phyloP scores from a whole-genome alignment of 35 echinoderm and acorn worm species.

The Heliocidaris erythrogramma region DNA sequence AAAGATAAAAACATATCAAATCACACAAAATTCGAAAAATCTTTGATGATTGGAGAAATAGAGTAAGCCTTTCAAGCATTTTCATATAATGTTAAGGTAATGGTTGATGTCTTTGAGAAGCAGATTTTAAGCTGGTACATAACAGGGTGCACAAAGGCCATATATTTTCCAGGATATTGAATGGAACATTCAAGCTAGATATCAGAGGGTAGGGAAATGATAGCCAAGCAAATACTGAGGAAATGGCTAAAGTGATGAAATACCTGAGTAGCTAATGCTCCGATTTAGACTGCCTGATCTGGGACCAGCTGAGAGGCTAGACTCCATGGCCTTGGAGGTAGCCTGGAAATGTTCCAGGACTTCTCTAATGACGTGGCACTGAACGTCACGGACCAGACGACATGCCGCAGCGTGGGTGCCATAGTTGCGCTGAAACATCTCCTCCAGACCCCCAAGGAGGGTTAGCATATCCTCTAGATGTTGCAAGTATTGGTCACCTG shows the following conservation, averaged over 20 bases:
- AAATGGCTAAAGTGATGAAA: neutral
- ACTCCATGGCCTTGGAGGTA: constrained; percentile 70
- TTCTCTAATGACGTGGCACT: constrained; percentile 84
- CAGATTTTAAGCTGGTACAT: neutral
- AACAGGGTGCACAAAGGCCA: neutral
- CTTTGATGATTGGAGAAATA: neutral
- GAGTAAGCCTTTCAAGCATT: neutral
- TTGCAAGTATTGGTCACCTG: constrained; percentile 65
- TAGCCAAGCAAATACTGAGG: neutral
- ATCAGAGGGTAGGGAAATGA: neutral
- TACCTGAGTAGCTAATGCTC: constrained; percentile 73
- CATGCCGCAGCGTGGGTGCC: constrained; percentile 61
- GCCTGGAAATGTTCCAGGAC: constrained; percentile 81
- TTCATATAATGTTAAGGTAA: neutral
- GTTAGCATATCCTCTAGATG: constrained; percentile 84
- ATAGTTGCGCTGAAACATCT: constrained; percentile 67
- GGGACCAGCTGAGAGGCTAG: constrained; percentile 51
- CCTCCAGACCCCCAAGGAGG: constrained; percentile 81
- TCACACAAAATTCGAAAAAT: neutral
- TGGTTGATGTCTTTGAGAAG: neutral
- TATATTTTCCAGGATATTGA: neutral
- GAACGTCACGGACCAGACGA: constrained; percentile 70
- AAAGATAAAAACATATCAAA: neutral
- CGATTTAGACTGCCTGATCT: constrained; percentile 35
- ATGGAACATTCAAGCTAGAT: neutral